phyloP scores from a whole-genome alignment of 1,140 invertebrate species.

The Tigriopus japonicus region DNA sequence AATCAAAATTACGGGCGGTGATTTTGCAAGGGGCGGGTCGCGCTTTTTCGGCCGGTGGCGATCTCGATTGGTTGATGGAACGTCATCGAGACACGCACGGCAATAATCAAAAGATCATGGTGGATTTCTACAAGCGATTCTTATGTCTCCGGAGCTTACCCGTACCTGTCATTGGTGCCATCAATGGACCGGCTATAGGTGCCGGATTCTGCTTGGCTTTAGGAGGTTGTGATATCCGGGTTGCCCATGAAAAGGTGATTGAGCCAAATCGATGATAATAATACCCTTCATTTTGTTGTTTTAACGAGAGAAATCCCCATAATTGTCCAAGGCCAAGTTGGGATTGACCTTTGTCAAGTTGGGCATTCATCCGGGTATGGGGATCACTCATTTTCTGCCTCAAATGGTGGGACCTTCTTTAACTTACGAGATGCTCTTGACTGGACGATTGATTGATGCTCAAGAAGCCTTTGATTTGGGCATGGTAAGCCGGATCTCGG shows the following conservation, averaged over 20 bases:
- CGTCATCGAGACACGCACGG: not conserved
- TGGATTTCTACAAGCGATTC: not conserved
- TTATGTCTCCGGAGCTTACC: not conserved
- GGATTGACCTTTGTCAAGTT: not conserved
- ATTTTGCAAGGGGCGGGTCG: not conserved
- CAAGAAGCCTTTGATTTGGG: not conserved
- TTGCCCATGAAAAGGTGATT: not conserved
- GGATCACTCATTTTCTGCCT: not conserved
- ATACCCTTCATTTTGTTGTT: too few species aligned
- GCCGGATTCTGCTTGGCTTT: not conserved
- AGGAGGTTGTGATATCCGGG: not conserved
- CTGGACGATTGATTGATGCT: not conserved
- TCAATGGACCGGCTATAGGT: not conserved
- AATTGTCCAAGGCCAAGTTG: not conserved
- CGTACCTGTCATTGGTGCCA: not conserved
- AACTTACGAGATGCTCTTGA: not conserved
- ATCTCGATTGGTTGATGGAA: not conserved
- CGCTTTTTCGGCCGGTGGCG: not conserved
- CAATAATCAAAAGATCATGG: not conserved
- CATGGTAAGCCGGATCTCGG: not conserved
- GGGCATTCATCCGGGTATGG: not conserved
- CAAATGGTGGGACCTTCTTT: not conserved
- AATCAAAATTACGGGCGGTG: not conserved
- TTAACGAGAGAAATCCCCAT: too few species aligned
- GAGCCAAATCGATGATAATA: too few species aligned